phyloP scores from a whole-genome alignment of 2,888 invertebrate species.

The Macroteleia sp. region DNA sequence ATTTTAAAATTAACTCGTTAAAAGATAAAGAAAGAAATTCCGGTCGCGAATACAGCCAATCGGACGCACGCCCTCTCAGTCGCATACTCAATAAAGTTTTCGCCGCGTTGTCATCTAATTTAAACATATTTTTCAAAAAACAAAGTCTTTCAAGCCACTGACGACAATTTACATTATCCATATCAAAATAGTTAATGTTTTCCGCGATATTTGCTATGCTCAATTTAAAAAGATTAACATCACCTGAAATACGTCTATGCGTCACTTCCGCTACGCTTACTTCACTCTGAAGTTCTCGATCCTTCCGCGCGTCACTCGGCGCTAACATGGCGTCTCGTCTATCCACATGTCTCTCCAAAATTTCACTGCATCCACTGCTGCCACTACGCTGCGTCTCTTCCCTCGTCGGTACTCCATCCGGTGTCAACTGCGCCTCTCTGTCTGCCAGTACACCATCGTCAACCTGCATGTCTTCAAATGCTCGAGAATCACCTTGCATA shows the following conservation, averaged over 20 bases:
- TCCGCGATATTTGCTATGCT: conserved; percentile 1
- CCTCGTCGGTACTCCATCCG: background rate
- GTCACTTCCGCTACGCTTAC: background rate
- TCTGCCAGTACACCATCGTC: background rate
- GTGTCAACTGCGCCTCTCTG: background rate
- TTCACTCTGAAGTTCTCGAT: background rate
- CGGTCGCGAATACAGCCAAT: conserved; percentile 61
- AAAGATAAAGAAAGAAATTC: conserved; percentile 16
- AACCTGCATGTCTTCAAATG: background rate
- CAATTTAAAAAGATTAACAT: background rate
- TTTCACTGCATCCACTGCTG: background rate
- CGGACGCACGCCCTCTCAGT: conserved; percentile 40
- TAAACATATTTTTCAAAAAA: conserved; percentile 36
- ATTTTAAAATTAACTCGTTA: conserved; percentile 11
- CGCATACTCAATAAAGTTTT: conserved; percentile 47
- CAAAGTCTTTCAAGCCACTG: conserved; percentile 17
- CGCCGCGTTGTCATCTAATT: conserved; percentile 34
- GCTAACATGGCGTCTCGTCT: background rate
- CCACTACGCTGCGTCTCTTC: background rate
- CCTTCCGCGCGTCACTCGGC: background rate
- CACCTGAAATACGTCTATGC: background rate
- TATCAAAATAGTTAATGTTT: conserved; percentile 6
- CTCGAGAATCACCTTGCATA: background rate
- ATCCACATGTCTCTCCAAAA: background rate
- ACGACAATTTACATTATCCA: background rate